Evolutionary conservation across 2,888 invertebrate genomes (phyloP).

Genomic region (Camptogramma bilineatum): DNA sequence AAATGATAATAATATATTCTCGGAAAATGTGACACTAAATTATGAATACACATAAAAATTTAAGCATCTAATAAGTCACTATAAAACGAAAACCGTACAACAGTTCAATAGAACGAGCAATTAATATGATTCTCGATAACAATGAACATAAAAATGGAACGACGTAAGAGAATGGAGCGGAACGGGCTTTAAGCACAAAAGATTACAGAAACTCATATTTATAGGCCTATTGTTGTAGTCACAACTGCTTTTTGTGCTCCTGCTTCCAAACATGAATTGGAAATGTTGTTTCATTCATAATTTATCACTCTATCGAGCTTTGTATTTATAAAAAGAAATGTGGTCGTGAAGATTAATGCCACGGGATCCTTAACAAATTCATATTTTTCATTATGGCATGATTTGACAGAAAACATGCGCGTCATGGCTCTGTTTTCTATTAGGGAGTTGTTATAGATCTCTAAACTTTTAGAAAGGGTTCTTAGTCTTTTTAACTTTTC

Average conservation of each 20-base stretch:
- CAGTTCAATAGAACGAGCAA: slow-evolving; percentile 55
- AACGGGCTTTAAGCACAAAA: slow-evolving; percentile 60
- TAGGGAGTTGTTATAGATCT: slow-evolving; percentile 56
- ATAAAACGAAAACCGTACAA: slow-evolving; percentile 16
- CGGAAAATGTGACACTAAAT: background rate
- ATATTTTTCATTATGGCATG: slow-evolving; percentile 77
- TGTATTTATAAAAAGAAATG: slow-evolving; percentile 75
- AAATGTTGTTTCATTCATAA: slow-evolving; percentile 79
- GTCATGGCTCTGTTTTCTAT: slow-evolving; percentile 72
- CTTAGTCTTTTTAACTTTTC: background rate
- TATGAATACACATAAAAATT: slow-evolving; percentile 16
- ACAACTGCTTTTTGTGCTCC: slow-evolving; percentile 70
- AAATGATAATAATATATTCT: background rate
- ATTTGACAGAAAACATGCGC: slow-evolving; percentile 75
- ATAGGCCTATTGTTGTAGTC: slow-evolving; percentile 74
- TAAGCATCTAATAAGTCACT: slow-evolving; percentile 28
- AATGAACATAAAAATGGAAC: slow-evolving; percentile 61
- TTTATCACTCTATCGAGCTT: slow-evolving; percentile 79
- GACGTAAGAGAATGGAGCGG: slow-evolving; percentile 62
- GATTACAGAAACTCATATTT: slow-evolving; percentile 75
- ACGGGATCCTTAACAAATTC: slow-evolving; percentile 62
- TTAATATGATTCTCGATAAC: slow-evolving; percentile 60
- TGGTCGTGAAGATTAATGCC: slow-evolving; percentile 66
- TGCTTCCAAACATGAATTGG: slow-evolving; percentile 64
- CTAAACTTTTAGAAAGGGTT: slow-evolving; percentile 50